Evolutionary conservation across 2,888 invertebrate genomes (phyloP), one percentile per base, ranked within the genome.

Genomic region (Andricus curvator): DNA sequence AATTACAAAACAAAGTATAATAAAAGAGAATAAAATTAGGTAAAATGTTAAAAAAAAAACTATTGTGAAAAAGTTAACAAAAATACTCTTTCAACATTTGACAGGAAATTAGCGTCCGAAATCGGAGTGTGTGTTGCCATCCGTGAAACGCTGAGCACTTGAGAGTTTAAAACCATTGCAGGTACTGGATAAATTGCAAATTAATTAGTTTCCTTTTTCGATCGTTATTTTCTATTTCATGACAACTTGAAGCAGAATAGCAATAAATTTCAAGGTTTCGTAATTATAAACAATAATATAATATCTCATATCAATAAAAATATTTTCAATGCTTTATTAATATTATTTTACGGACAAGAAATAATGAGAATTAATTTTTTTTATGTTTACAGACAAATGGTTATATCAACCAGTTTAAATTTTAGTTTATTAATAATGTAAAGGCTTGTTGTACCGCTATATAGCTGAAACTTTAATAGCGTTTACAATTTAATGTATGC

Each of bases 371-470:
- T 22, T 11, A 11, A n/a, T 56, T n/a, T n/a, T 11, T 11, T 2
- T 37, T 60, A 68, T 62, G 37, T 60, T 80, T 51, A 37, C 29
- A 17, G 68, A 62, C 22, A 17, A 48, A 51, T 13, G 17, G 4
- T 48, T 17, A 48, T 48, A 48, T 48, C 15, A 4, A 0, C 4
- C 17, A 48, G 56, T 8, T 20, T 33, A 4, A 29, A 29, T 74
- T 56, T 74, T 2, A 37, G 20, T 48, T 74, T 13, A 74, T 74
- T 29, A 20, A 29, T 29, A 70, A 51, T 70, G 33, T 70, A 70
- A 48, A 70, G 51, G 29, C 51, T 70, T 70, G 51, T 51, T 51
- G 22, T 51, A 70, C 51, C 29, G 29, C 70, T 51, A 33, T 48
- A 48, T 51, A 29, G 33, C 20, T 70, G 51, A 70, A 29, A 51